Percentiles rank a stretch among this genome's conserved stretches.
phyloP scores from a whole-genome alignment of 2,113 vertebrate genomes.

The Ammodytes marinus region DNA sequence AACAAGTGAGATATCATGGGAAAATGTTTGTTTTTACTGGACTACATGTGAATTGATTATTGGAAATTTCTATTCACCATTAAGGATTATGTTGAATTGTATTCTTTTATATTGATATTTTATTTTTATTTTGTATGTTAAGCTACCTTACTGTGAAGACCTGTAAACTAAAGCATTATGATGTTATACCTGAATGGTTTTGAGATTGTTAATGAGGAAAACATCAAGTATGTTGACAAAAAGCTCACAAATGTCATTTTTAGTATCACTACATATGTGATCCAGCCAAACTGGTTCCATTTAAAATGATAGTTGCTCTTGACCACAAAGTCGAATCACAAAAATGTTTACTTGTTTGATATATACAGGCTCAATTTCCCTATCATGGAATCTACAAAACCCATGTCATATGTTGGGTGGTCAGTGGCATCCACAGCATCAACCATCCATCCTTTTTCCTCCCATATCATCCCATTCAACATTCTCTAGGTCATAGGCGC shows the following conservation, averaged over 20 bases:
- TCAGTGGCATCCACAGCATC: conserved; percentile 38
- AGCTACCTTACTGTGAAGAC: background rate
- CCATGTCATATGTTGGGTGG: conserved; percentile 14
- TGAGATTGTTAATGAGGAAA: background rate
- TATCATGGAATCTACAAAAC: conserved; percentile 3
- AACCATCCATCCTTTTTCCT: conserved; percentile 58
- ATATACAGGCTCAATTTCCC: background rate
- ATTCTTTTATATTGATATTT: no score
- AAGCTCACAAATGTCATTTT: background rate
- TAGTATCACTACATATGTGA: background rate
- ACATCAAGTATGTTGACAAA: background rate
- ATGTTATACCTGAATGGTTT: background rate
- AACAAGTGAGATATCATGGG: no score
- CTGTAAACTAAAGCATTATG: background rate
- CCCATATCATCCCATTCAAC: conserved; percentile 64
- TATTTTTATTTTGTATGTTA: no score
- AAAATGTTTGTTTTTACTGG: no score
- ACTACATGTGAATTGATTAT: no score
- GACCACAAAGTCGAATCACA: background rate
- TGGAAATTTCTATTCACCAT: no score
- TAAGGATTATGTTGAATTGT: no score
- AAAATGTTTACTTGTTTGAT: background rate
- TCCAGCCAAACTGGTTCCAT: background rate
- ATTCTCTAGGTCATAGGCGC: conserved; percentile 82
- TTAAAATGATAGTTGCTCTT: background rate